A percentile compares a stretch with the other conserved stretches of the same genome.
phyloP scores from a whole-genome alignment of 2,888 invertebrate genomes.

The Mythimna loreyi region DNA sequence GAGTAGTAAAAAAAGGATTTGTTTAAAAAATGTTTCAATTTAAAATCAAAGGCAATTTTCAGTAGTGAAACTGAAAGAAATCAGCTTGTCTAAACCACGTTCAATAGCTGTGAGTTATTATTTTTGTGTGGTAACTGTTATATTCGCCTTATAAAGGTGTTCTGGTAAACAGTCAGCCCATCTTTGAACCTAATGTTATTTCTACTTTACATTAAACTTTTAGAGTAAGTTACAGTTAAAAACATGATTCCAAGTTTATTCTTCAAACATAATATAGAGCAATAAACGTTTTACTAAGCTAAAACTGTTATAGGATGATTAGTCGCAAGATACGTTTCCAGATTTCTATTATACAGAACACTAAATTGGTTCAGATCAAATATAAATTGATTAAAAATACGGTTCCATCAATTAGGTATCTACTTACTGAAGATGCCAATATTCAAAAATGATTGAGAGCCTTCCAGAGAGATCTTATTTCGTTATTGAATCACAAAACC shows the following conservation, averaged over 20 bases:
- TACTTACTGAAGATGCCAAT: constrained; percentile 2
- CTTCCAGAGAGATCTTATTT: constrained; percentile 29
- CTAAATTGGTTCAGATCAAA: constrained; percentile 27
- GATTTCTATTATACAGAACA: constrained; percentile 17
- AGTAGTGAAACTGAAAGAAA: background rate
- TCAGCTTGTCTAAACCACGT: background rate
- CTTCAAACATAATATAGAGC: constrained; percentile 13
- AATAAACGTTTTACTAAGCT: constrained; percentile 2
- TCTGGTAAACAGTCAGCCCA: background rate
- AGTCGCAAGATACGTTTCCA: constrained; percentile 28
- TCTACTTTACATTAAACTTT: background rate
- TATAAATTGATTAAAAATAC: constrained; percentile 30
- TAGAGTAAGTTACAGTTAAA: background rate
- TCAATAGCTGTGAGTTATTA: background rate
- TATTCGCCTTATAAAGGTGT: background rate
- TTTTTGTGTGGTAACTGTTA: background rate
- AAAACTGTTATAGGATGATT: constrained; percentile 2
- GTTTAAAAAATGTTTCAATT: background rate
- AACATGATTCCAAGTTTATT: constrained; percentile 28
- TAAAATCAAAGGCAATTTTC: background rate
- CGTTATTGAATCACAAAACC: constrained; percentile 30
- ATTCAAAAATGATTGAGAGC: constrained; percentile 22
- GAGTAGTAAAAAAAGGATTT: background rate
- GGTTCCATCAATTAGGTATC: constrained; percentile 4
- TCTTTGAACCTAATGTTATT: background rate